Base-by-base conservation (phyloP, 2,113 vertebrate species). In the Hyaena hyaena region DNA sequence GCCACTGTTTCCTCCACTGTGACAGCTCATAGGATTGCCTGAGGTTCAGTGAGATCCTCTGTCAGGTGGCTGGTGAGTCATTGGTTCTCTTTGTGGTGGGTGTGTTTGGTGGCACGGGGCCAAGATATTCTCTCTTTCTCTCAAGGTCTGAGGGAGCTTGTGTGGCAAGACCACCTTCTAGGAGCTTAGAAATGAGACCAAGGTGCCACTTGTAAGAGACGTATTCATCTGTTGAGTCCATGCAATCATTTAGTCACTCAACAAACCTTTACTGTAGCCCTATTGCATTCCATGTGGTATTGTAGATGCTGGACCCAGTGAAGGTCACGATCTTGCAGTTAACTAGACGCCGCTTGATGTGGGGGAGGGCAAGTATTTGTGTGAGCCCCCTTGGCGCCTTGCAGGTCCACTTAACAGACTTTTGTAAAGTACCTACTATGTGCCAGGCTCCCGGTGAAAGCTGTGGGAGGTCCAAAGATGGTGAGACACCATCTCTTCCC, bases 41-140 rank as follows among this genome's bases (percentile, higher is more conserved):
- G 48, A 88, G 43, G 7, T 66, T 77, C 69, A 7, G 3, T 5
- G 58, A 66, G 14, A 39, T 55, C 55, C 45, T 50, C 7, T 48
- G 50, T 55, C 35, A 2, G 31, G 53, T 48, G n/a, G 3, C 68
- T 1, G 0, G 16, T 2, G 0, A 69, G 63, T 43, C 69, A 2
- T 8, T 8, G 35, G 63, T 58, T 58, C 21, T 71, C 84, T 68
- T 4, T 7, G 0, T 11, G 63, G 16, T 10, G 16, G 61, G 23
- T 7, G 2, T n/a, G 2, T 33, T 26, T 74, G 21, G 43, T 43
- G 17, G 10, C n/a, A 7, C 1, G 2, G 16, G 17, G 7, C 58
- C 6, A 15, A 77, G 45, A 15, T 2, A 6, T 61, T 21, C 80
- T 69, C 19, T 35, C 19, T 55, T 58, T 33, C 19, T 71, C 55